Evolutionary conservation across 2,888 invertebrate genomes (phyloP).

Genomic region (Periphyllus acericola): DNA sequence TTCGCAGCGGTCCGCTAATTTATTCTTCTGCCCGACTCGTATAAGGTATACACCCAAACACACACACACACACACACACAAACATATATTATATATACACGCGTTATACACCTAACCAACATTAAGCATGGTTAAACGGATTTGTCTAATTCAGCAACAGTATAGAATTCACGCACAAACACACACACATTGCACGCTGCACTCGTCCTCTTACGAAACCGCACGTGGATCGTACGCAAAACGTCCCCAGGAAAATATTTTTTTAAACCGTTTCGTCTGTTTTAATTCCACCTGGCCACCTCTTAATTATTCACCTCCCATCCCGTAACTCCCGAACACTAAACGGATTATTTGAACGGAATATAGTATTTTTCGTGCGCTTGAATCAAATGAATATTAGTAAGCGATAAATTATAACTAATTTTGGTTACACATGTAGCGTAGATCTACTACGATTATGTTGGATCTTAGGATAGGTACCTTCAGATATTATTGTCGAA

Average conservation of each 20-base stretch:
- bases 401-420: no score
- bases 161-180: background rate
- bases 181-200: background rate
- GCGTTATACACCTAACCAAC: background rate
- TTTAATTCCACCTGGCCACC: no score
- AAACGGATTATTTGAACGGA: no score
- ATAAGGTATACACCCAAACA: background rate
- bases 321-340: no score
- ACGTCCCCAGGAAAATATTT: background rate
- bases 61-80: background rate
- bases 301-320: no score
- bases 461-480: no score
- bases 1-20: constrained; percentile 34
- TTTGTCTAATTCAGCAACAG: constrained; percentile 45
- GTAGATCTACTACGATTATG: no score
- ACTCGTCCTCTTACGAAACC: background rate
- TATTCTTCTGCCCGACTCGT: constrained; percentile 32
- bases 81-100: background rate
- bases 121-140: constrained; percentile 41
- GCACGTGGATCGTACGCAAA: constrained; percentile 1
- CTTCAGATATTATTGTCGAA: no score
- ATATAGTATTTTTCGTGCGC: no score
- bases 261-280: background rate
- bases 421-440: no score
- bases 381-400: no score